phyloP scores from a whole-genome alignment of 2,797 vertebrate species.

The Manis pentadactyla region DNA sequence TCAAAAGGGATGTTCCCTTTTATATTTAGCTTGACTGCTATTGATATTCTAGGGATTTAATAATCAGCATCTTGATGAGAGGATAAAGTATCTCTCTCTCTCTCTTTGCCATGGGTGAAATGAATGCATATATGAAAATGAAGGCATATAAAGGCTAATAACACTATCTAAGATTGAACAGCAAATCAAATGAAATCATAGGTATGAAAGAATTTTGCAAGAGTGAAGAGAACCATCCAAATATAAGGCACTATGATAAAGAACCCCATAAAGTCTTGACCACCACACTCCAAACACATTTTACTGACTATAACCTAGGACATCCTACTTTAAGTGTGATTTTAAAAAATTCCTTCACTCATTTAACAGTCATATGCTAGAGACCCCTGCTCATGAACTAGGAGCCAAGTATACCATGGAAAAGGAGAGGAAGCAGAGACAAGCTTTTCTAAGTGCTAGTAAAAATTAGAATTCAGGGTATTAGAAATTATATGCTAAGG shows the following conservation, averaged over 20 bases:
- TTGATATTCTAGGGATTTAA: constrained; percentile 59
- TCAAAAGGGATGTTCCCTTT: constrained; percentile 47
- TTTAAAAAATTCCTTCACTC: constrained; percentile 11
- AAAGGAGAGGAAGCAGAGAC: neutral
- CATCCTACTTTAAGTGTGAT: neutral
- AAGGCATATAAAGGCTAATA: constrained; percentile 59
- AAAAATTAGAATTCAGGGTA: neutral
- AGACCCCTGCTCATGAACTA: neutral
- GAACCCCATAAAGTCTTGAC: constrained; percentile 18
- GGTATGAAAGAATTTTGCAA: constrained; percentile 36
- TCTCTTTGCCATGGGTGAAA: constrained; percentile 47
- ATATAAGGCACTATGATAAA: constrained; percentile 5
- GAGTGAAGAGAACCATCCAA: neutral
- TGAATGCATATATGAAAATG: neutral
- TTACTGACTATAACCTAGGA: neutral
- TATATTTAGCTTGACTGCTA: constrained; percentile 60
- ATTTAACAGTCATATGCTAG: constrained; percentile 29
- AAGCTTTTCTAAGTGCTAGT: neutral
- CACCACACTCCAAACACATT: neutral
- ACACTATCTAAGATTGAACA: constrained; percentile 55
- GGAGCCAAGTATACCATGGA: neutral
- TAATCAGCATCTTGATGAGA: constrained; percentile 54
- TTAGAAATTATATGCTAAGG: neutral
- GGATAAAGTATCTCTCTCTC: constrained; percentile 40
- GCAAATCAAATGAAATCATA: constrained; percentile 66